Evolutionary conservation across 1,140 invertebrate genomes (phyloP).

Genomic region (Brachionus calyciflorus): DNA sequence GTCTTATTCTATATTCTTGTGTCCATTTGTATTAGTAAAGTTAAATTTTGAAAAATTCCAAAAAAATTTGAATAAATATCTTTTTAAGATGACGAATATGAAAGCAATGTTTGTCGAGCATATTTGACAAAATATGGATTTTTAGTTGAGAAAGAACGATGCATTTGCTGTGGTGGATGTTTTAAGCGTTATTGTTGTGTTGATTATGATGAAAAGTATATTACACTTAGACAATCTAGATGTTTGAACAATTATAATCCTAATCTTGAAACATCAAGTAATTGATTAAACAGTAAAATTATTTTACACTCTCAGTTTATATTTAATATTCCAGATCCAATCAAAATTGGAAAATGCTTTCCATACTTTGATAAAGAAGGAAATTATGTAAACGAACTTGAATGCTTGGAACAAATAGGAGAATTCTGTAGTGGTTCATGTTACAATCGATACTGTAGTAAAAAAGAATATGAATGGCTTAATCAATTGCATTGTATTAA

Average conservation of each 20-base stretch:
- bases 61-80: no score
- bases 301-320: no score
- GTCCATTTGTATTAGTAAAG: no score
- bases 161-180: constrained; percentile 11
- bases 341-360: background rate
- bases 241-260: constrained; percentile 4
- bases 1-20: no score
- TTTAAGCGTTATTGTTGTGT: constrained; percentile 10
- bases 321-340: no score
- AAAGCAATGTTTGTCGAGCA: no score
- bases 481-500: background rate
- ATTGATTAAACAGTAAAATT: no score
- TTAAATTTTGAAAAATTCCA: no score
- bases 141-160: background rate
- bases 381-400: background rate
- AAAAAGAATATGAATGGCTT: background rate
- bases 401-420: background rate
- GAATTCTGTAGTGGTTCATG: constrained; percentile 21
- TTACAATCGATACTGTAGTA: background rate
- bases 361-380: background rate
- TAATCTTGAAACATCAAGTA: background rate
- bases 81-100: no score
- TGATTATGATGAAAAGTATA: background rate
- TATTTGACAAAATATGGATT: background rate
- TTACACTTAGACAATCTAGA: background rate